These are phyloP conservation scores for Epinephelus moara DNA, from an alignment of 2,113 vertebrate genomes.

Conservation along the genomic window DNA sequence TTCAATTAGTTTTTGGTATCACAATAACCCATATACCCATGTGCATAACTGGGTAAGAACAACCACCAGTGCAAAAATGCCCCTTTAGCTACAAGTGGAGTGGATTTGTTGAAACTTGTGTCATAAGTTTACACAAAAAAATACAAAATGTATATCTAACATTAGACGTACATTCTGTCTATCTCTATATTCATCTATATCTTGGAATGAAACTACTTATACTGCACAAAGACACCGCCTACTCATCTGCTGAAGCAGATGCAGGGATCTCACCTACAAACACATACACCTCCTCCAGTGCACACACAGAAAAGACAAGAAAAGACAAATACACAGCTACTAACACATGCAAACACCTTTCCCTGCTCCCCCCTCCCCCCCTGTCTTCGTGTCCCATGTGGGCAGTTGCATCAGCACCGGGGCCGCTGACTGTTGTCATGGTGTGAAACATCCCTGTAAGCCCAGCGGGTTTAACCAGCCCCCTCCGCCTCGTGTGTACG, in stretches of 20 bases:
- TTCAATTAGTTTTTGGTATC: no score
- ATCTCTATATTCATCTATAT: not conserved
- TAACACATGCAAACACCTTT: slow-evolving; percentile 52
- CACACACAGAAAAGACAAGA: slow-evolving; percentile 11
- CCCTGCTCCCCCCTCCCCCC: not conserved
- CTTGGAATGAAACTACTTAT: not conserved
- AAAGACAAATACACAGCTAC: slow-evolving; percentile 20
- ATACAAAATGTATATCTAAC: no score
- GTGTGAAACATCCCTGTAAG: slow-evolving; percentile 69
- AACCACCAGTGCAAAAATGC: no score
- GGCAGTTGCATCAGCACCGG: slow-evolving; percentile 70
- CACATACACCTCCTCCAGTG: not conserved
- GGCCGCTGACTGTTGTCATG: slow-evolving; percentile 70
- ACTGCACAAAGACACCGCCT: not conserved
- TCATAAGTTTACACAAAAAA: no score
- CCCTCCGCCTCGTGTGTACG: slow-evolving; percentile 17
- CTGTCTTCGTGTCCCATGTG: slow-evolving; percentile 52
- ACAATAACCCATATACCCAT: no score
- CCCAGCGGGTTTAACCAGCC: slow-evolving; percentile 53
- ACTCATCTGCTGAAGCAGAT: slow-evolving; percentile 22
- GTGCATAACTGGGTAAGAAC: no score
- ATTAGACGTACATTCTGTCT: no score
- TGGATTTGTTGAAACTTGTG: no score
- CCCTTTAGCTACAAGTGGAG: no score
- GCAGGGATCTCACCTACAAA: slow-evolving; percentile 1